phyloP scores from a whole-genome alignment of 2,888 invertebrate genomes.

The Phyllotreta striolata region DNA sequence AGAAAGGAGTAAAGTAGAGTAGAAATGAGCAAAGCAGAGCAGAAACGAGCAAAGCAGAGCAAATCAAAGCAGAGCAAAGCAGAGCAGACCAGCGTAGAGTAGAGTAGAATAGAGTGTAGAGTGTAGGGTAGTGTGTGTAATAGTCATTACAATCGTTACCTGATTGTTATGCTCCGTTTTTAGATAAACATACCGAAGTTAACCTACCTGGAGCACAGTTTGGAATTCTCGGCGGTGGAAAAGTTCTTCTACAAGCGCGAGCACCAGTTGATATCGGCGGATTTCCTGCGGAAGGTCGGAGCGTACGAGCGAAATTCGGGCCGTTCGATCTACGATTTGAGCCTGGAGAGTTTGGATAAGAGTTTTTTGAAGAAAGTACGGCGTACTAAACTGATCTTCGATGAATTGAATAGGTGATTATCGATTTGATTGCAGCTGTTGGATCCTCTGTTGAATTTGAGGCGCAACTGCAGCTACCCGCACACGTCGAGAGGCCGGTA shows the following conservation, averaged over 20 bases:
- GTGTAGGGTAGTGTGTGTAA: too few species aligned
- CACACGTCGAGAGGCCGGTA: conserved; percentile 67
- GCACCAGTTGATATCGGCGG: conserved; percentile 63
- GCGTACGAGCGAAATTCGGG: conserved; percentile 37
- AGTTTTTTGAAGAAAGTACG: conserved; percentile 58
- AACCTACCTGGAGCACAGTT: conserved; percentile 65
- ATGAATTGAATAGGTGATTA: too few species aligned
- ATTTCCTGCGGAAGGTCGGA: conserved; percentile 62
- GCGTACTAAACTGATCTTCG: too few species aligned
- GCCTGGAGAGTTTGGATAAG: conserved; percentile 62
- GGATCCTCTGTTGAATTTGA: conserved; percentile 69
- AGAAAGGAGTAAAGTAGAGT: too few species aligned
- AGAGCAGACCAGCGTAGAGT: too few species aligned
- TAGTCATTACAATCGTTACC: too few species aligned
- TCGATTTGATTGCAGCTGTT: too few species aligned
- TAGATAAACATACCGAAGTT: conserved; percentile 72
- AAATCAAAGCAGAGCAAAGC: too few species aligned
- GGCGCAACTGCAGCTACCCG: conserved; percentile 78
- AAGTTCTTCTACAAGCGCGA: conserved; percentile 75
- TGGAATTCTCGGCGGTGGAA: conserved; percentile 76
- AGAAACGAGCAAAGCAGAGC: too few species aligned
- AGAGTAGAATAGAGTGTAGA: too few species aligned
- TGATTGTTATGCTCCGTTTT: conserved; percentile 1
- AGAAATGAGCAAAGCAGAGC: too few species aligned
- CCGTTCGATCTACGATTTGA: conserved; percentile 23